phyloP scores from a whole-genome alignment of 2,888 invertebrate species.

The Hylaea fasciaria region DNA sequence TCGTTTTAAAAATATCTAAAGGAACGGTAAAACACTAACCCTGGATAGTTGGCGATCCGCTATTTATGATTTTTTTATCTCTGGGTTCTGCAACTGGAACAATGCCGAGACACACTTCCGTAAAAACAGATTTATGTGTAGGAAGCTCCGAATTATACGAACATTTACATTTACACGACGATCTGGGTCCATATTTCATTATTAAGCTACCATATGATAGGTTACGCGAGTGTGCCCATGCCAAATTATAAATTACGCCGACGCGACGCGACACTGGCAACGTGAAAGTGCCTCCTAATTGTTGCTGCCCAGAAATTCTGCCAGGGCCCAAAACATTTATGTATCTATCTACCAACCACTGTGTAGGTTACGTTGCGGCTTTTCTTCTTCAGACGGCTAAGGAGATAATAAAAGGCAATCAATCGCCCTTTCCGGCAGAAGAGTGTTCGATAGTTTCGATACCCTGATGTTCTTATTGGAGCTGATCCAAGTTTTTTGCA shows the following conservation, averaged over 20 bases:
- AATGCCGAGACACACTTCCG: conserved; percentile 53
- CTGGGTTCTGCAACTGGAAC: conserved; percentile 51
- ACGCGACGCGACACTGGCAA: background rate
- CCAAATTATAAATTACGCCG: background rate
- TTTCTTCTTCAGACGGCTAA: background rate
- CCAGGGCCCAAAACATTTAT: conserved; percentile 2
- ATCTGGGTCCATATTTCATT: background rate
- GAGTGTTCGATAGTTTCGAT: conserved; percentile 2
- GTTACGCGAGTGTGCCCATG: background rate
- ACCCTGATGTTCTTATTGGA: conserved; percentile 37
- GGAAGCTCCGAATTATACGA: conserved; percentile 27
- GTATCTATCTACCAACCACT: background rate
- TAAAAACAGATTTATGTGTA: conserved; percentile 29
- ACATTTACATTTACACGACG: conserved; percentile 1
- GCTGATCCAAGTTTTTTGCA: conserved; percentile 42
- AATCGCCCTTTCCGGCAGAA: conserved; percentile 5
- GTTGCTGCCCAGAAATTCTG: conserved; percentile 4
- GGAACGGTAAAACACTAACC: conserved; percentile 28
- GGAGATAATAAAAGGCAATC: conserved; percentile 10
- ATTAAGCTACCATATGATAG: background rate
- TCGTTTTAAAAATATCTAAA: too few relatives aligned
- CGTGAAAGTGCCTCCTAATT: background rate
- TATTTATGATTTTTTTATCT: too few relatives aligned
- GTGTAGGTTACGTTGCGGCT: background rate
- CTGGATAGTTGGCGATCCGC: conserved; percentile 46